Conservation (phyloP, 2,888 invertebrate species). For the Julus scandinavius region DNA sequence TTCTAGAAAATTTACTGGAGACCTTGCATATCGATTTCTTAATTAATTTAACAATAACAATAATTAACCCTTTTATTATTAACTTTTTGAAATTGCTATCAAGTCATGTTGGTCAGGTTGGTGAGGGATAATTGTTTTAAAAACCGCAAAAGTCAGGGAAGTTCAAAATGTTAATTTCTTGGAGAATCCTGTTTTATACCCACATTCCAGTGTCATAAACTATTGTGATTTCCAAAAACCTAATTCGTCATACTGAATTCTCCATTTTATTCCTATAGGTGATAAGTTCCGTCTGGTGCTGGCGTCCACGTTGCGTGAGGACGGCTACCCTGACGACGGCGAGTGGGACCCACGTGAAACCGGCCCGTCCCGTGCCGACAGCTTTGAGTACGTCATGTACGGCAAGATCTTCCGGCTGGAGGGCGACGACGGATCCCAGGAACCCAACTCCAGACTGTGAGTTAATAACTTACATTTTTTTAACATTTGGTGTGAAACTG, state of each 20-base stretch:
- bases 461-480: too few species aligned
- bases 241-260: not conserved
- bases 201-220: not conserved
- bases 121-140: too few species aligned
- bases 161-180: not conserved
- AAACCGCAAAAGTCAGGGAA: too few species aligned
- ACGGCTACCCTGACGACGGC: slow-evolving; percentile 94
- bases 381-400: slow-evolving; percentile 99
- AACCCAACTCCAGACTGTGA: slow-evolving; percentile 83
- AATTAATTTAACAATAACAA: too few species aligned
- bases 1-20: too few species aligned
- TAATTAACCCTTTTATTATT: too few species aligned
- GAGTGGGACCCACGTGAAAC: slow-evolving; percentile 90
- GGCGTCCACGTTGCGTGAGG: slow-evolving; percentile 94
- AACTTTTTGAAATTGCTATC: too few species aligned
- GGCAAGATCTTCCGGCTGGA: slow-evolving; percentile 98
- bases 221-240: not conserved
- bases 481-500: too few species aligned
- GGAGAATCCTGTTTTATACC: too few species aligned
- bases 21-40: too few species aligned
- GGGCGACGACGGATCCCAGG: slow-evolving; percentile 89
- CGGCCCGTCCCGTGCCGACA: slow-evolving; percentile 88
- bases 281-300: slow-evolving; percentile 89
- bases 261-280: slow-evolving; percentile 63
- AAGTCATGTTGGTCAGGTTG: too few species aligned